These are phyloP conservation scores for Pollenia amentaria DNA, from an alignment of 2,888 invertebrate species.

Conservation along the genomic window DNA sequence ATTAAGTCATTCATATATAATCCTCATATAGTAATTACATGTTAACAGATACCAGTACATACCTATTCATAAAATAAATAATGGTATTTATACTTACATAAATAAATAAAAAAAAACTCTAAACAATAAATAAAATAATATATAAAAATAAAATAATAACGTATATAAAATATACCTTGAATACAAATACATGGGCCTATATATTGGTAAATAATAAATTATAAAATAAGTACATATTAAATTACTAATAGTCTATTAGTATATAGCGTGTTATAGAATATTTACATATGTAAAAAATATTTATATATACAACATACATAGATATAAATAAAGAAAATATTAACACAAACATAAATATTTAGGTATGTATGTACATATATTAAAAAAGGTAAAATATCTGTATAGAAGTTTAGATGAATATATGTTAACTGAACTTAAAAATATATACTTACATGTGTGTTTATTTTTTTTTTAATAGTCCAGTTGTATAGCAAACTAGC, in stretches of 20 bases:
- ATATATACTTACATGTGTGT: neutral
- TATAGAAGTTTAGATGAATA: slow-evolving; percentile 60
- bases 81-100: no score
- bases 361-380: slow-evolving; percentile 2
- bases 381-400: slow-evolving; percentile 20
- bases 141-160: slow-evolving; percentile 1
- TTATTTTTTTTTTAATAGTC: no score
- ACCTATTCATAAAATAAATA: no score
- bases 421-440: slow-evolving; percentile 46
- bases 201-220: slow-evolving; percentile 22
- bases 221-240: slow-evolving; percentile 24
- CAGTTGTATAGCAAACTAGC: no score
- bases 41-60: no score
- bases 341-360: slow-evolving; percentile 22
- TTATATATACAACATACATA: neutral
- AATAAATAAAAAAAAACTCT: no score
- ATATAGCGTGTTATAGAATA: slow-evolving; percentile 55
- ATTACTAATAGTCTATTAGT: slow-evolving; percentile 47
- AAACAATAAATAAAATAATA: neutral
- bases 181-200: slow-evolving; percentile 35
- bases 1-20: slow-evolving; percentile 3
- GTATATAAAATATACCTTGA: slow-evolving; percentile 39
- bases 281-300: slow-evolving; percentile 57
- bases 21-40: neutral
- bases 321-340: slow-evolving; percentile 36